Percentiles rank a stretch among this genome's conserved stretches.
These are phyloP conservation scores for Andrena flavipes DNA, from an alignment of 2,888 invertebrate species.

Conservation along the genomic window DNA sequence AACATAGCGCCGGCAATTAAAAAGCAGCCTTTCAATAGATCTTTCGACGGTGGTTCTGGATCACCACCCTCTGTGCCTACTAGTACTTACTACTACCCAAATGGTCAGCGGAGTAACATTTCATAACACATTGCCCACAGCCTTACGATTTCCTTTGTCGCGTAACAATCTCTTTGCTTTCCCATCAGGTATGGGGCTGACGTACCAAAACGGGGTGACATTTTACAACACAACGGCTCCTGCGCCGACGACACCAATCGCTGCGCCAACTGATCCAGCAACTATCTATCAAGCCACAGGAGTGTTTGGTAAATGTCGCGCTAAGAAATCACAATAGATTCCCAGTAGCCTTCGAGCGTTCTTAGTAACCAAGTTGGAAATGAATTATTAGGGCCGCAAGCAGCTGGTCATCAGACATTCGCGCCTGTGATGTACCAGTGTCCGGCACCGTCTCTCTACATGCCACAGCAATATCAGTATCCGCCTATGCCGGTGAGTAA, in stretches of 20 bases:
- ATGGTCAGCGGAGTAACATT: conserved; percentile 80
- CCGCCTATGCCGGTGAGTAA: conserved; percentile 84
- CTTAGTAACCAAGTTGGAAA: conserved; percentile 25
- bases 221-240: conserved; percentile 83
- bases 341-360: not conserved
- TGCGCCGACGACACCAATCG: conserved; percentile 81
- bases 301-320: conserved; percentile 80
- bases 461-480: conserved; percentile 84
- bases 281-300: conserved; percentile 82
- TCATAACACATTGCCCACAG: not conserved
- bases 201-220: conserved; percentile 84
- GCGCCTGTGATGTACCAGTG: conserved; percentile 84
- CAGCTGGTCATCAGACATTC: conserved; percentile 82
- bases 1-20: conserved; percentile 95
- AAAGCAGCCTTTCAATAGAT: conserved; percentile 89
- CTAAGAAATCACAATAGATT: not conserved
- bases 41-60: conserved; percentile 86
- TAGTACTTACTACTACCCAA: conserved; percentile 85
- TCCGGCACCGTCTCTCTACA: conserved; percentile 83
- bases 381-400: conserved; percentile 79
- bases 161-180: not conserved
- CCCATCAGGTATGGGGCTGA: conserved; percentile 80
- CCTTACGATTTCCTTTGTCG: not conserved
- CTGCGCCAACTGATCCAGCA: conserved; percentile 82
- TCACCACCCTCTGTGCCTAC: conserved; percentile 86